Percentiles rank a stretch among this genome's conserved stretches.
Evolutionary conservation across 2,888 invertebrate genomes (phyloP).

Genomic region (Drosophila meridionalis): DNA sequence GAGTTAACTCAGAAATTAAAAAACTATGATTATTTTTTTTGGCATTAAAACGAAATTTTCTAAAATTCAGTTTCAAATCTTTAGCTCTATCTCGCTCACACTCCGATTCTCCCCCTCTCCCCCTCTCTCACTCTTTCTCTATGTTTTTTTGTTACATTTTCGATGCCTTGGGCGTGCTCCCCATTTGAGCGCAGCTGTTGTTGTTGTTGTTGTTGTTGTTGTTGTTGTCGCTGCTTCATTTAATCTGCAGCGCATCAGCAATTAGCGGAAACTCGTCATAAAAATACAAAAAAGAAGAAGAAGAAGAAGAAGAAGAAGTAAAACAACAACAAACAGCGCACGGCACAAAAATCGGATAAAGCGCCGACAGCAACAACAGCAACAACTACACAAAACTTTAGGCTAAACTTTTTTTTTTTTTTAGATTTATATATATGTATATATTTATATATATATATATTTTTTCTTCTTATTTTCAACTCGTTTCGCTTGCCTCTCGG

Average conservation of each 20-base stretch:
- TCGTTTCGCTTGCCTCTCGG: constrained; percentile 65
- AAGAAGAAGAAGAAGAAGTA: background rate
- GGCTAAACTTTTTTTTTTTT: constrained; percentile 62
- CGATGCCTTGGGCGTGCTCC: constrained; percentile 40
- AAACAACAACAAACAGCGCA: constrained; percentile 38
- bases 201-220: constrained; percentile 32
- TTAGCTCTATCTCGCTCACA: background rate
- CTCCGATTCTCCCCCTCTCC: rapidly evolving
- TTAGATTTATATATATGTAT: constrained; percentile 3
- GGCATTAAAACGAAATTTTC: constrained; percentile 14
- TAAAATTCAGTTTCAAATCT: constrained; percentile 5
- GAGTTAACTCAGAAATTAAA: background rate
- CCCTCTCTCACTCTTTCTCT: background rate
- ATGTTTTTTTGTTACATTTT: constrained; percentile 34
- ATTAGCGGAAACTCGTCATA: constrained; percentile 81
- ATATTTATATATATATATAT: background rate
- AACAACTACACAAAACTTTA: constrained; percentile 56
- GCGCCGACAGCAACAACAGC: constrained; percentile 68
- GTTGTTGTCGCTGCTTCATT: constrained; percentile 50
- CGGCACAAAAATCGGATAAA: constrained; percentile 75
- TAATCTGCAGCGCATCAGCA: constrained; percentile 81
- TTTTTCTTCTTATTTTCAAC: constrained; percentile 58
- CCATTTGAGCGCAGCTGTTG: constrained; percentile 55
- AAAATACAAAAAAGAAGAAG: constrained; percentile 54
- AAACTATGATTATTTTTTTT: background rate